These are phyloP conservation scores for Patiria miniata DNA, from an alignment of 35 echinoderm and acorn worm genomes.

Conservation along the genomic window DNA sequence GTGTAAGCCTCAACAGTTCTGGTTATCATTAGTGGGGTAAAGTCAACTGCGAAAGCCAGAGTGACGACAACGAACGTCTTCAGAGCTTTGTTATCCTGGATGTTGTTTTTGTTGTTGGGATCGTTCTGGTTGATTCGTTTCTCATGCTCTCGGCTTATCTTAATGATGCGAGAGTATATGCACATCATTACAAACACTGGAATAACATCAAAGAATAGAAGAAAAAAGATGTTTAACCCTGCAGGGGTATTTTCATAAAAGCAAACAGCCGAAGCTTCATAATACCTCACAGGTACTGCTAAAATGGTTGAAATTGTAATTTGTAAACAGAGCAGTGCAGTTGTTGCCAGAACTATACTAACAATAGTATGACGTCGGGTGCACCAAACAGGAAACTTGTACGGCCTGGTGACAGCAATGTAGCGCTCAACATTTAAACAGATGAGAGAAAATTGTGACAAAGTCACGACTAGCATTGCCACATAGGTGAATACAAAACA, in stretches of 20 bases:
- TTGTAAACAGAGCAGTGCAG: background rate
- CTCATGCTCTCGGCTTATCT: background rate
- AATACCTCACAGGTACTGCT: background rate
- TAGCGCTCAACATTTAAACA: constrained; percentile 3
- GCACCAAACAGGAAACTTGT: background rate
- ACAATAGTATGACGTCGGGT: background rate
- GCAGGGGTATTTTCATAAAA: background rate
- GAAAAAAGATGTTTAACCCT: background rate
- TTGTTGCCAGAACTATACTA: background rate
- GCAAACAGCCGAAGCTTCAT: background rate
- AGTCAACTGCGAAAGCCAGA: background rate
- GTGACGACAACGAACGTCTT: constrained; percentile 1
- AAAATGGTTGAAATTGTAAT: background rate
- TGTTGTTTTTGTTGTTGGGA: background rate
- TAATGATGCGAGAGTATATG: background rate
- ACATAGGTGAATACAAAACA: background rate
- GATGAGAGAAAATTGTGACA: background rate
- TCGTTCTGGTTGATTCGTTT: background rate
- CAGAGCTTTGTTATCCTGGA: background rate
- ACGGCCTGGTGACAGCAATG: background rate
- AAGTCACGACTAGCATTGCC: background rate
- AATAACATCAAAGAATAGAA: background rate
- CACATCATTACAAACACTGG: background rate
- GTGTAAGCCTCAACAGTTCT: background rate
- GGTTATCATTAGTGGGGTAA: background rate